Conservation (phyloP, 2,113 vertebrate genomes). For the Rousettus leschenaultii region DNA sequence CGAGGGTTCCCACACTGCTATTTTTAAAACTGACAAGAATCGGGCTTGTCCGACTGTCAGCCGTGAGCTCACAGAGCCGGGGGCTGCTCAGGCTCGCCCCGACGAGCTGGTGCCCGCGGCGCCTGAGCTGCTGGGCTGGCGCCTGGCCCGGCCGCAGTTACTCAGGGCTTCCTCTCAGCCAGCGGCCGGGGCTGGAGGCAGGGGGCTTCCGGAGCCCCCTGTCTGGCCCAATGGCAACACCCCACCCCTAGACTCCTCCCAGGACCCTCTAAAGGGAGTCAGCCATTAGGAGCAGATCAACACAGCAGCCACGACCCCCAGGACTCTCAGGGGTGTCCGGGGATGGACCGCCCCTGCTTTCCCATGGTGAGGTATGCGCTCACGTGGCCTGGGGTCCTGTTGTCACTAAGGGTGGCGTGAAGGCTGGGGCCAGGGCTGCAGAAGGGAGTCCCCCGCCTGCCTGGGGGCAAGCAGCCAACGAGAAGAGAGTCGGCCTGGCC, state of each 20-base stretch:
- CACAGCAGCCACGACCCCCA: rapidly evolving
- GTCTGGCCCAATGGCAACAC: neutral
- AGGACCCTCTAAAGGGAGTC: neutral
- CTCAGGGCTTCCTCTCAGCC: neutral
- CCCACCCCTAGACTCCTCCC: neutral
- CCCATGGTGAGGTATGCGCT: neutral
- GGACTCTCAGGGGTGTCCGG: neutral
- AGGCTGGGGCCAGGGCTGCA: neutral
- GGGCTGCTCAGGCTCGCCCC: constrained; percentile 69
- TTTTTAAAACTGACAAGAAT: constrained; percentile 74
- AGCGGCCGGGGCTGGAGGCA: neutral
- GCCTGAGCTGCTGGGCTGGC: neutral
- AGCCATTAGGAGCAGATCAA: too few species aligned
- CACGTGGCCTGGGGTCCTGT: neutral
- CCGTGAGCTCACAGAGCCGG: neutral
- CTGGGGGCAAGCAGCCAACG: neutral
- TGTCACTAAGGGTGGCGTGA: neutral
- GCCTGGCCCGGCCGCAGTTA: neutral
- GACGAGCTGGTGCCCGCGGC: neutral
- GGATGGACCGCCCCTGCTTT: neutral
- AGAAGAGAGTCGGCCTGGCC: neutral
- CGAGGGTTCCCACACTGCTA: constrained; percentile 70
- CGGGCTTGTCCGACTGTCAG: constrained; percentile 36
- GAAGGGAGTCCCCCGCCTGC: neutral
- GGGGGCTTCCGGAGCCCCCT: neutral